Evolutionary conservation across 64 coral and sea anemone species (phyloP).

Genomic region (Dendrophyllia cribrosa): DNA sequence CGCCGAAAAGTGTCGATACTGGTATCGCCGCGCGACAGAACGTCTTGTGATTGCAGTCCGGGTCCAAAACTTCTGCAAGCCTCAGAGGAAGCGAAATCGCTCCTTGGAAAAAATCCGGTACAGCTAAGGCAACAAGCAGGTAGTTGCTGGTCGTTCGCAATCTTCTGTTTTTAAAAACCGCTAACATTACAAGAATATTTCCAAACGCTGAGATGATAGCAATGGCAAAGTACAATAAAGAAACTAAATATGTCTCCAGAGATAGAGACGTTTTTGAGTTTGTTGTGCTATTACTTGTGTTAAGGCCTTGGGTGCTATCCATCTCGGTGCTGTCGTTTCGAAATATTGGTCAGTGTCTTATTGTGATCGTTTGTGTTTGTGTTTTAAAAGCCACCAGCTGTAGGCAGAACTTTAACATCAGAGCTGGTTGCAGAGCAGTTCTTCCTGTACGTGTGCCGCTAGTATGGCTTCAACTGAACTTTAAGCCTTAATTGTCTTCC

Average conservation of each 20-base stretch:
- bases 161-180: constrained; percentile 53
- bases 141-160: constrained; percentile 83
- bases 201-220: constrained; percentile 57
- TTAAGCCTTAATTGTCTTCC: no score
- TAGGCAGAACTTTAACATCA: no score
- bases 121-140: constrained; percentile 71
- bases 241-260: constrained; percentile 51
- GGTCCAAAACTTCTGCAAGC: constrained; percentile 46
- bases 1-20: constrained; percentile 71
- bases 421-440: no score
- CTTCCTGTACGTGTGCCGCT: no score
- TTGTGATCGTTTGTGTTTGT: no score
- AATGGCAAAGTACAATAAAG: constrained; percentile 63
- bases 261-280: background rate
- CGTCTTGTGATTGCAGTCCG: background rate
- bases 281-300: background rate
- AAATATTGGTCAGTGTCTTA: background rate
- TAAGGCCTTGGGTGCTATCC: background rate
- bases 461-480: no score
- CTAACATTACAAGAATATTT: constrained; percentile 74
- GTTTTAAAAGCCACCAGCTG: no score
- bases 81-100: constrained; percentile 76
- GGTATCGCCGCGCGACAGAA: constrained; percentile 74
- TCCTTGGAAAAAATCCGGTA: constrained; percentile 87
- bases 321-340: background rate